Base-by-base conservation (phyloP, 35 echinoderm and acorn worm genomes). In the Heliocidaris tuberculata region DNA sequence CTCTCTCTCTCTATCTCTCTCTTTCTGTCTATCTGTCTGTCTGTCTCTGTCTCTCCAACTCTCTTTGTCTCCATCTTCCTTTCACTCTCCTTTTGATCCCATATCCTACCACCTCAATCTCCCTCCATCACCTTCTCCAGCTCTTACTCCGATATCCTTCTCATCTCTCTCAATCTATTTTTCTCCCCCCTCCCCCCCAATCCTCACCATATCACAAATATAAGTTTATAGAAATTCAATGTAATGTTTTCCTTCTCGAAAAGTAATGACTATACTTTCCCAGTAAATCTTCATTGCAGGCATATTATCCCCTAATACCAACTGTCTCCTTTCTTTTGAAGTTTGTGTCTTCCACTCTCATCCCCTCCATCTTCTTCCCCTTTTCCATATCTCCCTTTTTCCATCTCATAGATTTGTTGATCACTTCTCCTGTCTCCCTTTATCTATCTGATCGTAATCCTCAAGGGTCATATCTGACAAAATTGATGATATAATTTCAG, bases 401-500 rank as follows among this genome's bases (percentile, higher is more conserved):
- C 27, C 65, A 78, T 78, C 21, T 78, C 1, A 8, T n/a, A n/a
- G 19, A 7, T 78, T 78, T n/a, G 27, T 78, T 78, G 52, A 56
- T 56, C 52, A 11, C 6, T 56, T 15, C 15, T 78, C 65, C 65
- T n/a, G 65, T 78, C 65, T 78, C 65, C 65, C 65, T 5, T 78
- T 21, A 19, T 78, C 65, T 42, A 24, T 78, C 27, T 19, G 21
- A n/a, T 78, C 4, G 21, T n/a, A 78, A 78, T 78, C 65, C 65
- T 78, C 65, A 7, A 78, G 65, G 65, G 65, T 78, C 19, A 78
- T 27, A 78, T 78, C 65, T 78, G 65, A 78, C 65, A 78, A 78
- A 78, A 78, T 78, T 78, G 65, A 78, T 78, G 65, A 78, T 78
- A 78, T 78, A 78, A 78, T 78, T 78, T 78, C 65, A 78, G 65